phyloP scores from a whole-genome alignment of 2,113 vertebrate species.

The Mohoua ochrocephala region DNA sequence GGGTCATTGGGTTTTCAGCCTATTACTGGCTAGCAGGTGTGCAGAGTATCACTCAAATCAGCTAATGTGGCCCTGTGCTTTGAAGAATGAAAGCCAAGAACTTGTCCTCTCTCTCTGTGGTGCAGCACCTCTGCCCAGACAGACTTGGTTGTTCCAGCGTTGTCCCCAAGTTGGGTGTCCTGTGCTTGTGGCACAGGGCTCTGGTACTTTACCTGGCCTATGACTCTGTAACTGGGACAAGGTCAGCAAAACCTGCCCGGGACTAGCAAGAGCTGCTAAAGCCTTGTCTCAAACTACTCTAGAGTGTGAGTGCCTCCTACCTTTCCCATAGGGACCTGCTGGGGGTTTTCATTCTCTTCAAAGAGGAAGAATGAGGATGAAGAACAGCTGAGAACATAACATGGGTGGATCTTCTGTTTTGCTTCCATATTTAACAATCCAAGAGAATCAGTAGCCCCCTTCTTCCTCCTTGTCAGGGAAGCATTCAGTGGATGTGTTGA shows the following conservation, averaged over 20 bases:
- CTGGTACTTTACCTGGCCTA: background rate
- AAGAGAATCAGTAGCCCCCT: background rate
- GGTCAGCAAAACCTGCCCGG: background rate
- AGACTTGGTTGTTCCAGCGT: background rate
- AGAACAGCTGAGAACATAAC: background rate
- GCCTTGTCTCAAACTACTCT: background rate
- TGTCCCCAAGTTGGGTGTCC: background rate
- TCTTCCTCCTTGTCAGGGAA: background rate
- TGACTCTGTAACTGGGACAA: rapidly evolving
- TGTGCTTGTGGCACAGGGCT: background rate
- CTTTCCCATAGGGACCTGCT: background rate
- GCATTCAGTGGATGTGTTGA: background rate
- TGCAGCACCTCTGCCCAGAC: background rate
- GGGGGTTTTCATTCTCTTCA: background rate
- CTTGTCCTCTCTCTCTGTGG: background rate
- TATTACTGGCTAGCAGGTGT: background rate
- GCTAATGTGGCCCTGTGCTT: background rate
- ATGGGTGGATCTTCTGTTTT: background rate
- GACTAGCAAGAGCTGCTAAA: background rate
- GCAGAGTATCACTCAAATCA: background rate
- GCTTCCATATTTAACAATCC: background rate
- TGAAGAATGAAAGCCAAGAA: background rate
- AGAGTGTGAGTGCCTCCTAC: background rate
- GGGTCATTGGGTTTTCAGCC: background rate
- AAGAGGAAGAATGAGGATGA: background rate